A percentile compares a stretch with the other conserved stretches of the same genome.
Evolutionary conservation across 2,797 vertebrate species (phyloP).

Genomic region (Pelobates cultripes): DNA sequence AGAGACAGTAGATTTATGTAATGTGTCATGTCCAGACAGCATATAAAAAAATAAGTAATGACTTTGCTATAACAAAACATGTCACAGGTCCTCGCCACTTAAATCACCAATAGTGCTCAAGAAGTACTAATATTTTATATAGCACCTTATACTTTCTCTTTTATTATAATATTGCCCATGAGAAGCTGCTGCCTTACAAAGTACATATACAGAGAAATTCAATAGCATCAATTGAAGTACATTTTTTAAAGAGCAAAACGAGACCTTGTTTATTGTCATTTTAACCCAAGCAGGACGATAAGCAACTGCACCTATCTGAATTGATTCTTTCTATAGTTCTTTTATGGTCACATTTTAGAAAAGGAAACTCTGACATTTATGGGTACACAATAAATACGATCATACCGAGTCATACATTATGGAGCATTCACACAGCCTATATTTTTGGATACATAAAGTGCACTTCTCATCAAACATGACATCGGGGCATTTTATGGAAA

Average conservation of each 20-base stretch:
- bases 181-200: neutral
- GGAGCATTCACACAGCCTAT: too few relatives aligned
- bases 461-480: too few relatives aligned
- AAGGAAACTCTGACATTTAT: too few relatives aligned
- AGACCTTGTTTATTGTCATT: neutral
- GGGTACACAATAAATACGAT: too few relatives aligned
- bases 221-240: neutral
- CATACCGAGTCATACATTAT: too few relatives aligned
- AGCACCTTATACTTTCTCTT: neutral
- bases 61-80: neutral
- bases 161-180: neutral
- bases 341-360: too few relatives aligned
- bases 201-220: neutral
- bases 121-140: neutral
- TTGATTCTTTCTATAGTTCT: neutral
- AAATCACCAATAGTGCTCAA: neutral
- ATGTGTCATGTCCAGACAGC: neutral
- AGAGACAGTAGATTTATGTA: neutral
- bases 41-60: neutral
- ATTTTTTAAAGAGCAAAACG: neutral
- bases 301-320: neutral
- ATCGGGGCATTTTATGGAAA: too few relatives aligned
- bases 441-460: too few relatives aligned
- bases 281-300: neutral
- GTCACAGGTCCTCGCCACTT: neutral